Base-by-base conservation (phyloP, 2,113 vertebrate genomes). In the Microcebus tavaratra region DNA sequence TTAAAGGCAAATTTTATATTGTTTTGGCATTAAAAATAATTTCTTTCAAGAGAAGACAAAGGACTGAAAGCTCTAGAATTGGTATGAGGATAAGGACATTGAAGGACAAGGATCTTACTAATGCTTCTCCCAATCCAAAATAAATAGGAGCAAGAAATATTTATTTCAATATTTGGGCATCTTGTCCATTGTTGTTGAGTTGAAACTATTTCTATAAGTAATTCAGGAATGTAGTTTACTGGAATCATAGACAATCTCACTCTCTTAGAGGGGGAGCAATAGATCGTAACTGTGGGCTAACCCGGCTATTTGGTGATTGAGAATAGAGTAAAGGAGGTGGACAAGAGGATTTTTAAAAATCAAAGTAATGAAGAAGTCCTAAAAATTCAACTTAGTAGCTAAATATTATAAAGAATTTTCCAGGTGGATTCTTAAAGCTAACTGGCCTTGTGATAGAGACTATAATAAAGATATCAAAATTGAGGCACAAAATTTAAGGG, bases 1-100 rank as follows among this genome's bases (percentile, higher is more conserved):
- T 88, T 94, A 89, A 93, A 13, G n/a, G 48, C 1, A 96, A 25
- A 31, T 59, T 93, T 96, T 83, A n/a, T 50, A 21, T 45, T 95
- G 20, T 94, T 85, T 94, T 57, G 82, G 48, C 8, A 83, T 75
- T 89, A 59, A 73, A 97, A 93, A 63, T 20, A 50, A 23, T 18
- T 82, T 95, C 90, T 85, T 65, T n/a, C 8, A 82, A 92, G 65
- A 92, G 53, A 18, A 88, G 11, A 84, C 3, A 68, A 70, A 88
- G 25, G 8, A 86, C 8, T 92, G 2, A 79, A 92, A 88, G 29
- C 21, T 73, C 87, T 79, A 90, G 15, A 88, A 76, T 9, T 79
- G 3, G 70, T 79, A n/a, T 45, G 14, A 91, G 79, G 6, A 61
- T 50, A 59, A 70, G 39, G 34, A 89, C 61, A 81, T 93, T 55